A percentile compares a stretch with the other conserved stretches of the same genome.
phyloP scores from a whole-genome alignment of 1,140 invertebrate species.

The Drosophila ogumai region DNA sequence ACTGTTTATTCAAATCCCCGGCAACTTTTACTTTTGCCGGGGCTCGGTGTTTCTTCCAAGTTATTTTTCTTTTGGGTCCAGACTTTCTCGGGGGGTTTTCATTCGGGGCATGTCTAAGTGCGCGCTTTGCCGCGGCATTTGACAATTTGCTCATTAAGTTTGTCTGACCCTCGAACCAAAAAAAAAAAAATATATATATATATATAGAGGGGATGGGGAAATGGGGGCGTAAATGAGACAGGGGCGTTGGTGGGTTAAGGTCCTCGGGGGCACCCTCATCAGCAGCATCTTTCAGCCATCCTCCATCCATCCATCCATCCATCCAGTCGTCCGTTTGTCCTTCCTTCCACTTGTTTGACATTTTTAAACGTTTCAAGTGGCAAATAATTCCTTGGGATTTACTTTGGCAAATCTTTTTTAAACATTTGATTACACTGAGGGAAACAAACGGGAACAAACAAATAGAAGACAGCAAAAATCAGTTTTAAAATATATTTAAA shows the following conservation, averaged over 20 bases:
- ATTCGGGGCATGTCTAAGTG: slow-evolving; percentile 74
- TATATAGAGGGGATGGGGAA: neutral
- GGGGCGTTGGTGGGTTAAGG: slow-evolving; percentile 13
- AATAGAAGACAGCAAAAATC: neutral
- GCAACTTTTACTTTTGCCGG: slow-evolving; percentile 68
- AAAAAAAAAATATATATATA: neutral
- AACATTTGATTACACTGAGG: slow-evolving; percentile 74
- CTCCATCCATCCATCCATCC: slow-evolving; percentile 1
- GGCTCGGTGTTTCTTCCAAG: slow-evolving; percentile 42
- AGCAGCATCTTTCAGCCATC: slow-evolving; percentile 17
- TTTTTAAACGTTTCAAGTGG: slow-evolving; percentile 84
- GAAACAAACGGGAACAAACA: neutral
- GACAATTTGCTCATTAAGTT: slow-evolving; percentile 84
- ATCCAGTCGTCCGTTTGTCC: neutral
- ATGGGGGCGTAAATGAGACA: slow-evolving; percentile 18
- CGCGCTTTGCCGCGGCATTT: slow-evolving; percentile 81
- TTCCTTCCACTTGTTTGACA: slow-evolving; percentile 68
- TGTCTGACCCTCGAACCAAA: slow-evolving; percentile 66
- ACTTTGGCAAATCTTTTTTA: slow-evolving; percentile 81
- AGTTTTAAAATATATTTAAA: no score
- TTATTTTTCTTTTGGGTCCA: slow-evolving; percentile 62
- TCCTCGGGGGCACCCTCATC: slow-evolving; percentile 63
- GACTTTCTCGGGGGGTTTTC: slow-evolving; percentile 15
- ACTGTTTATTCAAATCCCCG: slow-evolving; percentile 85
- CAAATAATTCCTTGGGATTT: slow-evolving; percentile 84